Evolutionary conservation across 2,113 vertebrate genomes (phyloP), one percentile per base, ranked within the genome.

Genomic region (Pygoscelis antarcticus): DNA sequence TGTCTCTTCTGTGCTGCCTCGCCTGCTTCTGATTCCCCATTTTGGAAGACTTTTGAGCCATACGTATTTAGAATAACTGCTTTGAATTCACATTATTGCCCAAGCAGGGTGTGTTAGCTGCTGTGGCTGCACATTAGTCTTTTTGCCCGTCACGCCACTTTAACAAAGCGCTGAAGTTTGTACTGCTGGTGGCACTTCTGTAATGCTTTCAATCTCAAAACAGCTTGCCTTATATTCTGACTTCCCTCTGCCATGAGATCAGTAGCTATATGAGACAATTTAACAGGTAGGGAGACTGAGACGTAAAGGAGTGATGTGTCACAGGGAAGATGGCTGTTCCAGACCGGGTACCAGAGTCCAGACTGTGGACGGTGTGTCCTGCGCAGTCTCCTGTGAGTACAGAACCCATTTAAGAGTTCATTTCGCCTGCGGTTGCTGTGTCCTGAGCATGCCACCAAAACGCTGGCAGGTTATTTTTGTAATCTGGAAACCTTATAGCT

Each of bases 251-350:
- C 51, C 55, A 4, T 0, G 10, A 86, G 57, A 23, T 60, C 26
- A 58, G 79, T 11, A 0, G 6, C 71, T 36, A 5, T 7, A 12
- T 13, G 57, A 58, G 60, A 4, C 21, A 20, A 0, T 32, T 51
- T 26, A 34, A 19, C 29, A 19, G 46, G 57, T 21, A 12, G 62
- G 46, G 68, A 47, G 30, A 4, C 29, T 25, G 71, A 40, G 29
- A 6, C 3, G 3, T 34, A 15, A 11, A 19, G 76, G 54, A 83
- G 49, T 10, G 40, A 15, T 32, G 17, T 82, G 81, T 46, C 57
- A 25, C 36, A 26, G 80, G 32, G 12, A 46, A 27, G 42, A 6
- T 25, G 54, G 32, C 55, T 61, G 29, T 34, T 78, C 36, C 34
- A n/a, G 72, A 26, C 17, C 3, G 5, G 16, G 16, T 65, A 15